Evolutionary conservation across 2,888 invertebrate genomes (phyloP), one percentile per base, ranked within the genome.

Genomic region (Nephrotoma guestfalica): DNA sequence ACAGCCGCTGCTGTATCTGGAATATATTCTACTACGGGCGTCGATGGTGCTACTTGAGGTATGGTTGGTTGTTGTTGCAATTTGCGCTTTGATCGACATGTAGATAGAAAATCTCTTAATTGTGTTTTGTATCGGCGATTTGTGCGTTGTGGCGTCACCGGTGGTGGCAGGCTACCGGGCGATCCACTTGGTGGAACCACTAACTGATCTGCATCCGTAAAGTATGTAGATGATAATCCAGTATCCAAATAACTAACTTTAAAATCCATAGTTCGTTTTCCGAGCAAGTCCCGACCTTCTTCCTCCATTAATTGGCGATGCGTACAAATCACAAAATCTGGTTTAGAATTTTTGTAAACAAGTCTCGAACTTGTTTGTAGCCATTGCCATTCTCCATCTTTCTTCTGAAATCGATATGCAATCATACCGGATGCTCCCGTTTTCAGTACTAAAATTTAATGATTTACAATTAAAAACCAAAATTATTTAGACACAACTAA

Each of bases 301-400:
- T 99, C 99, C 91, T 99, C 99, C 99, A 99, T 99, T 86, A 99
- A 94, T 87, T 99, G 98, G 88, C 99, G 94, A 92, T 99, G 99
- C 83, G 99, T 99, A 92, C 98, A 98, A 89, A 99, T 98, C 88
- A 99, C 98, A 91, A 99, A 99, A 91, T 99, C 99, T 0, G 99
- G 99, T 91, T 99, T 99, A 88, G 99, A 99, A 92, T 99, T 99
- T 92, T 99, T 99, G 93, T 99, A 99, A 89, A 99, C 98, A 89
- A 99, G 94, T 88, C 99, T 94, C 13, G 99, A 98, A 89, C 96
- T 96, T 30, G 99, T 99, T 93, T 99, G 99, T 87, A 99, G 93
- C 98, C 99, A 99, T 91, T 99, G 97, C 97, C 98, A 98, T 90
- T 96, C 96, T 6, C 96, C 96, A 88, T 97, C 97, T 91, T 98